Conservation (phyloP, 2,113 vertebrate genomes). For the Catharus bicknelli region DNA sequence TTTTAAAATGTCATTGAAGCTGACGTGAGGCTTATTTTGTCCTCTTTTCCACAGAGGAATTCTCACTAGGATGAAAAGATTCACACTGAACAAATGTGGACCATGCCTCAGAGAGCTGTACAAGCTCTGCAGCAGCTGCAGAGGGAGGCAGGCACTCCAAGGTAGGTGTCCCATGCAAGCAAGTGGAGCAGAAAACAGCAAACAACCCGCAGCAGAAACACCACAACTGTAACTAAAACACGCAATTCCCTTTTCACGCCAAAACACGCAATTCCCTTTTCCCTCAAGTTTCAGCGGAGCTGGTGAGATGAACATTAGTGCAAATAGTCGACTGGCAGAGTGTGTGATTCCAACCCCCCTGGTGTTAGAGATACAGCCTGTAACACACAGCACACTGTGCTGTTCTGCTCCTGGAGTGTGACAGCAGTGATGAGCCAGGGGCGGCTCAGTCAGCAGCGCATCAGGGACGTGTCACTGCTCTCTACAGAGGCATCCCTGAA, state of each 20-base stretch:
- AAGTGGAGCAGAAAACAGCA: background rate
- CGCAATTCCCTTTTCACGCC: background rate
- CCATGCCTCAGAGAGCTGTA: background rate
- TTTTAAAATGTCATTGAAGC: slow-evolving; percentile 30
- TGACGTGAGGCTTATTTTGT: background rate
- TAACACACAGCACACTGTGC: background rate
- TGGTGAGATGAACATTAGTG: fast-evolving
- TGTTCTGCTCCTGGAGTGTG: background rate
- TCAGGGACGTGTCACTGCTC: background rate
- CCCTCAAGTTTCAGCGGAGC: background rate
- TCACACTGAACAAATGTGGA: background rate
- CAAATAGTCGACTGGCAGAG: background rate
- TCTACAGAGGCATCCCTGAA: background rate
- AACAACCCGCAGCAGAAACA: background rate
- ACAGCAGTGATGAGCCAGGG: background rate
- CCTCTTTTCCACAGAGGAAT: background rate
- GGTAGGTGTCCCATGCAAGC: background rate
- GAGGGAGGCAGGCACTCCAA: background rate
- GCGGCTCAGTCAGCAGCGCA: background rate
- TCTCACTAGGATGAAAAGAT: background rate
- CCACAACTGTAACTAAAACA: background rate
- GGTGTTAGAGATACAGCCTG: background rate
- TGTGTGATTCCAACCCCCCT: background rate
- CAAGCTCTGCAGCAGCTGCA: background rate
- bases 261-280: background rate